A percentile compares a stretch with the other conserved stretches of the same genome.
Conservation (phyloP, 2,113 vertebrate genomes). For the Apaloderma vittatum region DNA sequence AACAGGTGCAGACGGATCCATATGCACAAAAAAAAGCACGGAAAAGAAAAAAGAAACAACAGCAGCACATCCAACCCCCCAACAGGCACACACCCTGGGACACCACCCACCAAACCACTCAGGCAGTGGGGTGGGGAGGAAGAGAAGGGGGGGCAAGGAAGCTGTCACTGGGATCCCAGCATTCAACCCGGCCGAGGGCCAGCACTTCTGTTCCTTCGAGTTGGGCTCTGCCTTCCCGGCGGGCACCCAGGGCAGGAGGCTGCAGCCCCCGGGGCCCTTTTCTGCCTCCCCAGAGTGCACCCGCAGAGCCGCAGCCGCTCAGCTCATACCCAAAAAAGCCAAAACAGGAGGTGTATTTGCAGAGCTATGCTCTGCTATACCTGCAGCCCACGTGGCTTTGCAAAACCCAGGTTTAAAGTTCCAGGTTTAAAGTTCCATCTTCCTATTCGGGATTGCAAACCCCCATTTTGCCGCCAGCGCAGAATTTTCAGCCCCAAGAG, state of each 20-base stretch:
- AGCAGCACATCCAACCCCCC: background rate
- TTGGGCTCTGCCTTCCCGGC: background rate
- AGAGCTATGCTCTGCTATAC: background rate
- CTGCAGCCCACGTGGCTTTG: background rate
- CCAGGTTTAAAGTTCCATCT: background rate
- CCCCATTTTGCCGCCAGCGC: background rate
- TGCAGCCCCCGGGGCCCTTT: background rate
- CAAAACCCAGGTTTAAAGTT: background rate
- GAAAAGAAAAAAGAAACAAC: background rate
- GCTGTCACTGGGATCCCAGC: background rate
- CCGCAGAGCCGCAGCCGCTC: background rate
- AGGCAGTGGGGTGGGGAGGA: background rate
- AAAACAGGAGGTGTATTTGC: background rate
- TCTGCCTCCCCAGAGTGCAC: background rate
- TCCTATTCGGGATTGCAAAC: background rate
- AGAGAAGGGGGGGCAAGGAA: constrained; percentile 22
- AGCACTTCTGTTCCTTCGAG: background rate
- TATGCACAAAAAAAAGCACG: background rate
- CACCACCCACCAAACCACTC: background rate
- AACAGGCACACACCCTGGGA: fast-evolving
- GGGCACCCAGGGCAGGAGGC: background rate
- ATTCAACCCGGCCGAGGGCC: background rate
- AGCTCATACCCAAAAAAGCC: fast-evolving
- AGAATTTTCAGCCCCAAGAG: background rate
- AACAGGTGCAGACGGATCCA: background rate